Conservation (phyloP, 92 coral and sea anemone genomes). For the Blastomussa wellsi region DNA sequence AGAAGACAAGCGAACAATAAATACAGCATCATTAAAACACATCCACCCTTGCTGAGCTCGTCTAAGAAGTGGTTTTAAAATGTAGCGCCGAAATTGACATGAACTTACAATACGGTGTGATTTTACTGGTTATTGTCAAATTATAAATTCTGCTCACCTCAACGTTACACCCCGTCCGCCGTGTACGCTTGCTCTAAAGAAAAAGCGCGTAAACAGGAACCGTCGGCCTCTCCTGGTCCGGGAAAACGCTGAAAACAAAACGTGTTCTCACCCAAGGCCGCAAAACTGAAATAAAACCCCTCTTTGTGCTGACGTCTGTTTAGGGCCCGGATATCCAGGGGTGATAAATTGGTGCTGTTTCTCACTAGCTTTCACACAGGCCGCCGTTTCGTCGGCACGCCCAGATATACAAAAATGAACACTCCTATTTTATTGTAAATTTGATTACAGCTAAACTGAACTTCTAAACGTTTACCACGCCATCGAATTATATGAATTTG, state of each 20-base stretch:
- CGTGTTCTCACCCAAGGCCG: not conserved
- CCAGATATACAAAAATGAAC: not conserved
- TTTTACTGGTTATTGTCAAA: not conserved
- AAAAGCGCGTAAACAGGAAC: not conserved
- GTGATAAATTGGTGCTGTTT: slow-evolving; percentile 29
- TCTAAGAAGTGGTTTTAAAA: not conserved
- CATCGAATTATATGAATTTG: not conserved
- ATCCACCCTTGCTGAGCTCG: not conserved
- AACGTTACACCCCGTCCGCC: not conserved
- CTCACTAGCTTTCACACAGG: slow-evolving; percentile 12
- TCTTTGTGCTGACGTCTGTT: not conserved
- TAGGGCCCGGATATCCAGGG: slow-evolving; percentile 14
- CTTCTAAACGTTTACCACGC: not conserved
- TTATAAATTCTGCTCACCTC: slow-evolving; percentile 13
- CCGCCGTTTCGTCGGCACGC: slow-evolving; percentile 14
- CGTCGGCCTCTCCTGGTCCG: not conserved
- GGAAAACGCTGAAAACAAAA: slow-evolving; percentile 5
- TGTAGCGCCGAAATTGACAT: not conserved
- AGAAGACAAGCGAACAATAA: slow-evolving; percentile 8
- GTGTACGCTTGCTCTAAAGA: not conserved
- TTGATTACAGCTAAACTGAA: not conserved
- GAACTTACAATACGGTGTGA: too few species aligned
- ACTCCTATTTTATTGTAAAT: not conserved
- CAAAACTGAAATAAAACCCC: slow-evolving; percentile 16
- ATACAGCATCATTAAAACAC: not conserved